A percentile compares a stretch with the other conserved stretches of the same genome.
Evolutionary conservation across 2,797 vertebrate species (phyloP).

Genomic region (Chromobotia macracanthus): DNA sequence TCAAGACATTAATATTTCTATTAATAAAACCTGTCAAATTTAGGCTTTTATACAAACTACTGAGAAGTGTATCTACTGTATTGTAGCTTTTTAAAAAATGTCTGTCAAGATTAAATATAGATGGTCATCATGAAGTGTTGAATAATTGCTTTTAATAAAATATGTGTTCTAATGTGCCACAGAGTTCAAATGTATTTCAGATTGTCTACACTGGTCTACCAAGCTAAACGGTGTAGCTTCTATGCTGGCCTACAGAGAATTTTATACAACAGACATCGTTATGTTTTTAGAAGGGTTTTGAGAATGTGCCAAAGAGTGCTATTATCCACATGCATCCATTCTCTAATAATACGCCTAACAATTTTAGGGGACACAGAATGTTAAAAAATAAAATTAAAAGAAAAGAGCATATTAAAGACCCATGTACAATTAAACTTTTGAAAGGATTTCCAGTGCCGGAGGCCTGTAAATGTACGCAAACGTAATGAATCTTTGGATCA

Average conservation of each 20-base stretch:
- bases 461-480: neutral
- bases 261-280: neutral
- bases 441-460: neutral
- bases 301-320: slow-evolving; percentile 7
- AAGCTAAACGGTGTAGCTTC: neutral
- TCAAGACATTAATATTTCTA: neutral
- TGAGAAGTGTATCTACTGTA: neutral
- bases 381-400: neutral
- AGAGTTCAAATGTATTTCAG: neutral
- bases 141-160: neutral
- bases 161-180: neutral
- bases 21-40: neutral
- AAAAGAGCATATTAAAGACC: neutral
- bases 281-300: slow-evolving; percentile 22
- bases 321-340: neutral
- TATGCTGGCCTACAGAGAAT: neutral
- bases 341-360: neutral
- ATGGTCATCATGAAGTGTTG: neutral
- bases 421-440: neutral
- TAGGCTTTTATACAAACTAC: slow-evolving; percentile 5
- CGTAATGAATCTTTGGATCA: neutral
- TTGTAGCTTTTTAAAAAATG: neutral
- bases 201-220: neutral
- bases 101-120: neutral
- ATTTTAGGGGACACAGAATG: neutral